Evolutionary conservation across 2,113 vertebrate species (phyloP).

Genomic region (Gymnocephalus cernua): DNA sequence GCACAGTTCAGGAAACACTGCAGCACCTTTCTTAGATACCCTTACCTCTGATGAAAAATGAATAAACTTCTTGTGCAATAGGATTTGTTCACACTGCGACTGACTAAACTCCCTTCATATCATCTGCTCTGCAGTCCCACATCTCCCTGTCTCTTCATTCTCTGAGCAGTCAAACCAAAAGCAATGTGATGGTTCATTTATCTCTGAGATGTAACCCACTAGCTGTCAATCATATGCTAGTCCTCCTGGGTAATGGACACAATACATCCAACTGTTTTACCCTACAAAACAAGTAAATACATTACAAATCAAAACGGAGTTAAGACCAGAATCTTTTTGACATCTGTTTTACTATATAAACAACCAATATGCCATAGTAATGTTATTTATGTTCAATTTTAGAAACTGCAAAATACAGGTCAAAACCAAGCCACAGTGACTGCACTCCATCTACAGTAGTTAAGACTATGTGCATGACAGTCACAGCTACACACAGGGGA

Average conservation of each 20-base stretch:
- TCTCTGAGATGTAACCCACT: not conserved
- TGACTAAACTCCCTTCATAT: constrained; percentile 15
- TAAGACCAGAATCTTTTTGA: not conserved
- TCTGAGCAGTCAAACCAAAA: constrained; percentile 7
- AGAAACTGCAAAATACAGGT: no score
- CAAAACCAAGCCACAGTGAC: no score
- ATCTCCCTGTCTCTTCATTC: not conserved
- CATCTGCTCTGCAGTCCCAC: constrained; percentile 10
- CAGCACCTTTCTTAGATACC: constrained; percentile 19
- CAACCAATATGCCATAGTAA: no score
- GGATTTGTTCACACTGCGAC: constrained; percentile 14
- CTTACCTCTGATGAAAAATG: constrained; percentile 30
- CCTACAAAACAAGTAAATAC: not conserved
- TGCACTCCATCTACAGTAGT: no score
- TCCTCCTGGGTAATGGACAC: not conserved
- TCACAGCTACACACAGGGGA: no score
- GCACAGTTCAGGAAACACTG: not conserved
- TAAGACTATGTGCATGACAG: no score
- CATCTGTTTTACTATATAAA: not conserved
- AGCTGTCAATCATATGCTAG: constrained; percentile 1
- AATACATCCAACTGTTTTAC: not conserved
- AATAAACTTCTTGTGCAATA: not conserved
- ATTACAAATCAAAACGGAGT: not conserved
- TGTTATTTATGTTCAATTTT: no score
- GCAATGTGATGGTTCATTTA: constrained; percentile 12